Evolutionary conservation across 2,888 invertebrate species (phyloP).

Genomic region (Polydrusus pterygomalis): DNA sequence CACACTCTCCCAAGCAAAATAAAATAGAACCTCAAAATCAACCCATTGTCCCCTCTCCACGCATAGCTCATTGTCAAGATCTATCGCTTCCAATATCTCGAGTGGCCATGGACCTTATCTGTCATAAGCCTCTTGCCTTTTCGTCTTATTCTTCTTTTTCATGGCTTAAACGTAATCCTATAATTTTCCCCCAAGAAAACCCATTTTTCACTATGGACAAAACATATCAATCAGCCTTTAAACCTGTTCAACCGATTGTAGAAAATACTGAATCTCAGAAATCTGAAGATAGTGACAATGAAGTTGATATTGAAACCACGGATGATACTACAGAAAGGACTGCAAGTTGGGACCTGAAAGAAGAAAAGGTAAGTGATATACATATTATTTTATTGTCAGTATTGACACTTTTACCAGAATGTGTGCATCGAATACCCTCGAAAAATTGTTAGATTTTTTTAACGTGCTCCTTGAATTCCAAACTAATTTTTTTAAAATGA

Average conservation of each 20-base stretch:
- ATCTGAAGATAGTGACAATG: constrained; percentile 83
- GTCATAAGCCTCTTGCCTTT: constrained; percentile 81
- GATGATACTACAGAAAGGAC: constrained; percentile 79
- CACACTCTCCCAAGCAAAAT: constrained; percentile 67
- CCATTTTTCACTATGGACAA: constrained; percentile 71
- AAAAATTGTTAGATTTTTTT: too few relatives aligned
- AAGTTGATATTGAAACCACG: constrained; percentile 91
- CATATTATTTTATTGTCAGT: neutral
- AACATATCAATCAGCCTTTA: constrained; percentile 76
- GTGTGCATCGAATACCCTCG: too few relatives aligned
- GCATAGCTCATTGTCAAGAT: constrained; percentile 75
- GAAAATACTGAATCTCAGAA: constrained; percentile 66
- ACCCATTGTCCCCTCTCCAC: constrained; percentile 71
- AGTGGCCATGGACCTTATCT: constrained; percentile 87
- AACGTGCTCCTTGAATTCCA: too few relatives aligned
- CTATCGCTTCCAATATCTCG: constrained; percentile 78
- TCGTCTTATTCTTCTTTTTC: constrained; percentile 80
- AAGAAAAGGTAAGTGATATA: constrained; percentile 73
- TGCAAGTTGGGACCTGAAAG: constrained; percentile 72
- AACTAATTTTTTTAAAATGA: too few relatives aligned
- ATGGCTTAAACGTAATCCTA: constrained; percentile 78
- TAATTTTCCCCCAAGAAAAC: constrained; percentile 73
- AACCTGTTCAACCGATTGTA: constrained; percentile 73
- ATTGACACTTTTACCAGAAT: neutral
- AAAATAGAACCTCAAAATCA: constrained; percentile 68